A percentile compares a stretch with the other conserved stretches of the same genome.
Conservation (phyloP, 2,797 vertebrate genomes). For the Tragopan temminckii region DNA sequence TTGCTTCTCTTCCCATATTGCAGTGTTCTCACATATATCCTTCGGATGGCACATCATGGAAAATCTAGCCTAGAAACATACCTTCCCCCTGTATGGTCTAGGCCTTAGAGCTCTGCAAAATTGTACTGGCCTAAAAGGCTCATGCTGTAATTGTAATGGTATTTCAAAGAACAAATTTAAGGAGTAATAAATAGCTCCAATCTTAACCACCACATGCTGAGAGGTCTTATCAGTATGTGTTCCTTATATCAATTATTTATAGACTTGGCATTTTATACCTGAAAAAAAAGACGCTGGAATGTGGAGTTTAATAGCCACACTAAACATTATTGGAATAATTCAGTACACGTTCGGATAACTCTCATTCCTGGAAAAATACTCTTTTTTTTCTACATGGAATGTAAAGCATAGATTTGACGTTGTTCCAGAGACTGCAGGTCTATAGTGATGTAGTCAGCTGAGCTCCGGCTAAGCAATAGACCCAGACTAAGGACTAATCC, state of each 20-base stretch:
- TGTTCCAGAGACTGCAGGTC: constrained; percentile 54
- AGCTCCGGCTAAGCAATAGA: constrained; percentile 57
- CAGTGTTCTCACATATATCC: constrained; percentile 39
- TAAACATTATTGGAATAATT: constrained; percentile 76
- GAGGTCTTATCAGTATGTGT: constrained; percentile 77
- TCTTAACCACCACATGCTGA: constrained; percentile 73
- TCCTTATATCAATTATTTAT: constrained; percentile 82
- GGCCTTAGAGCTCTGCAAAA: constrained; percentile 68
- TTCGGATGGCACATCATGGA: constrained; percentile 46
- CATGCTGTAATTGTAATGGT: constrained; percentile 81
- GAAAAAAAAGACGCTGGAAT: constrained; percentile 70
- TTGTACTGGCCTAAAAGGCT: constrained; percentile 66
- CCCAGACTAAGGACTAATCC: constrained; percentile 14
- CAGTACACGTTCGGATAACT: constrained; percentile 72
- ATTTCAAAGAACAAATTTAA: constrained; percentile 80
- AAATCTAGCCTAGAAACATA: constrained; percentile 63
- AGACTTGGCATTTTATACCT: constrained; percentile 76
- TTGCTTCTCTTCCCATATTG: constrained; percentile 30
- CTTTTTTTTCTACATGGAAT: constrained; percentile 57
- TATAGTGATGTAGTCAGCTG: neutral
- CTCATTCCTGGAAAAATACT: constrained; percentile 68
- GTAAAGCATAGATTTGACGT: constrained; percentile 47
- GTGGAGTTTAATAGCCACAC: constrained; percentile 68
- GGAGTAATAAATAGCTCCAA: constrained; percentile 80
- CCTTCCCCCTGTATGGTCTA: constrained; percentile 69